phyloP scores from a whole-genome alignment of 2,113 vertebrate species.

The pig (Sus scrofa) region DNA sequence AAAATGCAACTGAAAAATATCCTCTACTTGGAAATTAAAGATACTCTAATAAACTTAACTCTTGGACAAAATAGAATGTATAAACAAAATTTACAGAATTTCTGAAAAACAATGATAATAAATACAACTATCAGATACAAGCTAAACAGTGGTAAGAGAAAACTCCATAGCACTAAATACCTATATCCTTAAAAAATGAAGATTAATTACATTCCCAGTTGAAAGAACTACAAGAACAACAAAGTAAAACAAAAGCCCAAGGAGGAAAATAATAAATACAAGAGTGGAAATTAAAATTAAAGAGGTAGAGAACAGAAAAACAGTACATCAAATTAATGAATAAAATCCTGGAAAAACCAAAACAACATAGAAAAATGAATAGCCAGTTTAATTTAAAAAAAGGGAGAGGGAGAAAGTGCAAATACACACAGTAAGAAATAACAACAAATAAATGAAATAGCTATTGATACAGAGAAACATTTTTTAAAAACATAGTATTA shows the following conservation, averaged over 20 bases:
- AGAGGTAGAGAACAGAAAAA: not conserved
- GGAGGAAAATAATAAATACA: not conserved
- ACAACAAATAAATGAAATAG: not conserved
- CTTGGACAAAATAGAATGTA: not conserved
- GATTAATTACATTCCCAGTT: not conserved
- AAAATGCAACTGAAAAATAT: not conserved
- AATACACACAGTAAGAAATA: not conserved
- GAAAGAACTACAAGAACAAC: not conserved
- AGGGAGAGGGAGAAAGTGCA: not conserved
- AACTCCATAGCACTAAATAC: not conserved
- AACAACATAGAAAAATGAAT: not conserved
- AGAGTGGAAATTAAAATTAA: not conserved
- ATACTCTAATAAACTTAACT: slow-evolving; percentile 40
- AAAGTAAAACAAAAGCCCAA: not conserved
- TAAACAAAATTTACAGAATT: slow-evolving; percentile 13
- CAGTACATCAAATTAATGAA: not conserved
- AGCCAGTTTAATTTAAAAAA: not conserved
- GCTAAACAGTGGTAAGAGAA: not conserved
- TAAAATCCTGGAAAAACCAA: not conserved
- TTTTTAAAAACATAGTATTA: not conserved
- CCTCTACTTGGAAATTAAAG: not conserved
- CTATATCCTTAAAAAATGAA: not conserved
- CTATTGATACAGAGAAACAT: not conserved
- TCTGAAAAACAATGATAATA: not conserved
- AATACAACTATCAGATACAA: not conserved